phyloP scores from a whole-genome alignment of 2,113 vertebrate genomes.

The Ciconia stormi region DNA sequence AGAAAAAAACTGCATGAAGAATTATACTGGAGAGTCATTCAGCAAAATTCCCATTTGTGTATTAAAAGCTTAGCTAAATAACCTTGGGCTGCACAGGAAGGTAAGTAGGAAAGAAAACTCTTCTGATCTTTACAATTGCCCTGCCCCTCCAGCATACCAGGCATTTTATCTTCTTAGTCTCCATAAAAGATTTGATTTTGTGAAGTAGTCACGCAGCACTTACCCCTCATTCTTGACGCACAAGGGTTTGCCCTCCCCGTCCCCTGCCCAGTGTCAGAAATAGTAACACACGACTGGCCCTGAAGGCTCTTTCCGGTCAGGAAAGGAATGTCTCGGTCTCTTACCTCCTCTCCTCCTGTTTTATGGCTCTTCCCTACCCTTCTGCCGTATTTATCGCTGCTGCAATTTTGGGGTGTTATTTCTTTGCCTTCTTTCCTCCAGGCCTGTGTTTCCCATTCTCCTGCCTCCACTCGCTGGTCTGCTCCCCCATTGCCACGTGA shows the following conservation, averaged over 20 bases:
- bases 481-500: accelerated
- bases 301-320: background rate
- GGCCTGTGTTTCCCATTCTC: background rate
- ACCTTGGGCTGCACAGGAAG: background rate
- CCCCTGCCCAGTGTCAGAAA: background rate
- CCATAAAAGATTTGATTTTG: background rate
- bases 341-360: background rate
- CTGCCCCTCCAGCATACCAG: background rate
- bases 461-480: background rate
- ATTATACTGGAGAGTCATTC: background rate
- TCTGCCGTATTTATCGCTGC: background rate
- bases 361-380: background rate
- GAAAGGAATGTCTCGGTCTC: background rate
- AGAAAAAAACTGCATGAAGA: background rate
- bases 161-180: background rate
- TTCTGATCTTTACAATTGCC: background rate
- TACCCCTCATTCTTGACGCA: background rate
- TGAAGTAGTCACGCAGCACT: background rate
- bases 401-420: background rate
- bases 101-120: background rate
- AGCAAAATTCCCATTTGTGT: background rate
- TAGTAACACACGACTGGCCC: background rate
- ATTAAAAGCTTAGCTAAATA: background rate
- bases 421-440: background rate
- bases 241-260: background rate